These are phyloP conservation scores for Xiphydria camelus DNA, from an alignment of 2,888 invertebrate species.

Conservation along the genomic window DNA sequence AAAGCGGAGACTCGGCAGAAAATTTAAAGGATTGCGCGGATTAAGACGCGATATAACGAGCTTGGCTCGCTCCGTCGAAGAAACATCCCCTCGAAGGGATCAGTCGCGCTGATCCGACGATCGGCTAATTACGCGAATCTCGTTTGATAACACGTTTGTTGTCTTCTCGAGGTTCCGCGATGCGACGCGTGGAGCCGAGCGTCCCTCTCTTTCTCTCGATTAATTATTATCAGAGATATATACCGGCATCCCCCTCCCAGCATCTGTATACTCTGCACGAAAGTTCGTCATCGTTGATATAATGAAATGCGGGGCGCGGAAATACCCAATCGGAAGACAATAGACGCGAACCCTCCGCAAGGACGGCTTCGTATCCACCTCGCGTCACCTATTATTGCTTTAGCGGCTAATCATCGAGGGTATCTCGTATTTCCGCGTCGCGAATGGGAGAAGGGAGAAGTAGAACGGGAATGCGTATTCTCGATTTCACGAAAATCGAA, in stretches of 20 bases:
- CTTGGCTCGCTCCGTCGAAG: slow-evolving; percentile 27
- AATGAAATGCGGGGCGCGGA: slow-evolving; percentile 27
- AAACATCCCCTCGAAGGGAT: slow-evolving; percentile 37
- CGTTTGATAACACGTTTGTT: slow-evolving; percentile 38
- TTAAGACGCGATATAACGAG: slow-evolving; percentile 51
- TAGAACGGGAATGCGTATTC: too few relatives aligned
- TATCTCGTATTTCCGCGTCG: slow-evolving; percentile 32
- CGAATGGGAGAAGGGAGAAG: slow-evolving; percentile 14
- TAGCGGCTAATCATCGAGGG: slow-evolving; percentile 40
- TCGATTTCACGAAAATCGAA: too few relatives aligned
- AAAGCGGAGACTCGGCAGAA: slow-evolving; percentile 31
- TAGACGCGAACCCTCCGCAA: slow-evolving; percentile 19
- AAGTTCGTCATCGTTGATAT: too few relatives aligned
- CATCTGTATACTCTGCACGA: too few relatives aligned
- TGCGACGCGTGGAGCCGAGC: too few relatives aligned
- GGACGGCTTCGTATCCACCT: slow-evolving; percentile 30
- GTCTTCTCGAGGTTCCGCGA: slow-evolving; percentile 26
- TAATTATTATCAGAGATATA: too few relatives aligned
- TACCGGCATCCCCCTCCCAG: too few relatives aligned
- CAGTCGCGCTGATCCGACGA: slow-evolving; percentile 26
- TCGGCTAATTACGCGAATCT: slow-evolving; percentile 43
- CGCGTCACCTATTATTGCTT: slow-evolving; percentile 41
- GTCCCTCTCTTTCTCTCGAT: too few relatives aligned
- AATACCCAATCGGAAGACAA: slow-evolving; percentile 27
- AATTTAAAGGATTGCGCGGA: slow-evolving; percentile 47